Percentiles rank a stretch among this genome's conserved stretches.
Evolutionary conservation across 2,888 invertebrate genomes (phyloP).

Genomic region (Melolontha melolontha): DNA sequence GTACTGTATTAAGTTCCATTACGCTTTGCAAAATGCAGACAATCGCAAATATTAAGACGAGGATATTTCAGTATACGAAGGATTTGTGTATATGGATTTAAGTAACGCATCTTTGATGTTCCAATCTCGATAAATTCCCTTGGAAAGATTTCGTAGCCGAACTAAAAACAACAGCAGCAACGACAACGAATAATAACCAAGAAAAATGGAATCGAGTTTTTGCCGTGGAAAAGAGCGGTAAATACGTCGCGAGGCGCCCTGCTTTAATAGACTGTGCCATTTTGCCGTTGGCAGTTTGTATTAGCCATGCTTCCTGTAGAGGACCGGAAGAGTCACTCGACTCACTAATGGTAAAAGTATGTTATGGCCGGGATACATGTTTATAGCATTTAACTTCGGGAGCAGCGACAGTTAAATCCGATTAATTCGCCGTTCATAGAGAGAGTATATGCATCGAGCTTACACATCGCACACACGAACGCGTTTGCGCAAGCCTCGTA

Average conservation of each 20-base stretch:
- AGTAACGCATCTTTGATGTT: too few relatives aligned
- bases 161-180: too few relatives aligned
- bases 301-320: constrained; percentile 57
- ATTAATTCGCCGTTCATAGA: constrained; percentile 53
- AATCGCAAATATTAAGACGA: too few relatives aligned
- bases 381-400: constrained; percentile 60
- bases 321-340: constrained; percentile 59
- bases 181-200: too few relatives aligned
- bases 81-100: too few relatives aligned
- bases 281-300: constrained; percentile 55
- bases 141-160: too few relatives aligned
- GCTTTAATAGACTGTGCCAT: constrained; percentile 51
- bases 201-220: constrained; percentile 1
- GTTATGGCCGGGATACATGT: constrained; percentile 61
- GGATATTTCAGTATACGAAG: too few relatives aligned
- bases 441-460: background rate
- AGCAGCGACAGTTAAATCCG: constrained; percentile 56
- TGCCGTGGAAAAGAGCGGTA: constrained; percentile 19
- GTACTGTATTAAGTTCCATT: too few relatives aligned
- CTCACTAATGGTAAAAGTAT: constrained; percentile 61
- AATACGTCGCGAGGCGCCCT: constrained; percentile 20
- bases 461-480: background rate
- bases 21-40: too few relatives aligned
- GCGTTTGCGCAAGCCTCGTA: background rate
- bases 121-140: too few relatives aligned